Evolutionary conservation across 2,113 vertebrate genomes (phyloP).

Genomic region (Percopsis transmontana): DNA sequence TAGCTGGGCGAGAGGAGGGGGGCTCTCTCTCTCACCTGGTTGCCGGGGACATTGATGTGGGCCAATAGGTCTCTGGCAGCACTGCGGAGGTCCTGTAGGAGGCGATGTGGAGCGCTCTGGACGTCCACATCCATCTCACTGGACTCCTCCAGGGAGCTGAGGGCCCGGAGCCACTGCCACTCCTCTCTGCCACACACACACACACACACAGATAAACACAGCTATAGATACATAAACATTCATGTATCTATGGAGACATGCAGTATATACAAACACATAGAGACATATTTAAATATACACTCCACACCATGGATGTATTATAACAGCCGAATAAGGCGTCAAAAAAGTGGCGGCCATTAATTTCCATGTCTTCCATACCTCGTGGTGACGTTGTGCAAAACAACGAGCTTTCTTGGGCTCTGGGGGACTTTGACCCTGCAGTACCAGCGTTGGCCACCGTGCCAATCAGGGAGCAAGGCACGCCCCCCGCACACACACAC

Average conservation of each 20-base stretch:
- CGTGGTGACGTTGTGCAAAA: too few relatives aligned
- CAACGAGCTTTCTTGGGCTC: too few relatives aligned
- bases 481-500: not conserved
- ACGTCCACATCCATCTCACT: conserved; percentile 69
- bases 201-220: conserved; percentile 12
- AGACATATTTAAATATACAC: not conserved
- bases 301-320: too few relatives aligned
- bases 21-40: conserved; percentile 84
- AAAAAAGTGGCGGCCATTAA: too few relatives aligned
- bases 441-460: too few relatives aligned
- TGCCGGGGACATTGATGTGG: conserved; percentile 82
- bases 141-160: conserved; percentile 77
- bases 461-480: too few relatives aligned
- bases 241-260: not conserved
- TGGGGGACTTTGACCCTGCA: too few relatives aligned
- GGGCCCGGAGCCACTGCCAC: conserved; percentile 89
- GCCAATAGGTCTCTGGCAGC: conserved; percentile 85
- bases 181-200: conserved; percentile 80
- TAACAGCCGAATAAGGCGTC: too few relatives aligned
- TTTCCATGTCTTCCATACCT: too few relatives aligned
- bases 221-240: not conserved
- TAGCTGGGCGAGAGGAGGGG: too few relatives aligned
- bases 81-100: conserved; percentile 83
- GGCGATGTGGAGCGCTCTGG: conserved; percentile 77
- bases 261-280: not conserved